These are phyloP conservation scores for Gasterosteus nipponicus DNA, from an alignment of 2,113 vertebrate species.

Conservation along the genomic window DNA sequence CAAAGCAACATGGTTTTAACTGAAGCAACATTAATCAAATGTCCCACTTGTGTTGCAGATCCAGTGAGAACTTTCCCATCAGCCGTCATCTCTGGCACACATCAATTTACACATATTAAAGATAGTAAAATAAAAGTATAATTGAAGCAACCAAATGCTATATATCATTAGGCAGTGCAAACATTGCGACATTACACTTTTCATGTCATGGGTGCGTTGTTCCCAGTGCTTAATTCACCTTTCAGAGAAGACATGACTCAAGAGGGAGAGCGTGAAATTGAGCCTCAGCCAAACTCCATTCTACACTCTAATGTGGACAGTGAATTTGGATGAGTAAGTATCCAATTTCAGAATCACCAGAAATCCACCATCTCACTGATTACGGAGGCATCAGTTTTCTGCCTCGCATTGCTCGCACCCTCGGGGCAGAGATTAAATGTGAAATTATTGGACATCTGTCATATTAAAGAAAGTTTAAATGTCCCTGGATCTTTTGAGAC, in stretches of 20 bases:
- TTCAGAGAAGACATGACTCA: slow-evolving; percentile 27
- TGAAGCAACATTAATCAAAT: slow-evolving; percentile 47
- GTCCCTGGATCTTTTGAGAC: slow-evolving; percentile 67
- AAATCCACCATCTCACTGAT: slow-evolving; percentile 61
- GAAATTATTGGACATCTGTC: slow-evolving; percentile 79
- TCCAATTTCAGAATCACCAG: slow-evolving; percentile 72
- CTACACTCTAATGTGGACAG: slow-evolving; percentile 71
- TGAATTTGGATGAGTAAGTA: slow-evolving; percentile 72
- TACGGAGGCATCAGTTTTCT: slow-evolving; percentile 66
- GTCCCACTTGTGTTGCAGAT: slow-evolving; percentile 25
- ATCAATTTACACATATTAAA: background rate
- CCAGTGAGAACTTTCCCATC: slow-evolving; percentile 16
- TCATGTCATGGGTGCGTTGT: slow-evolving; percentile 20
- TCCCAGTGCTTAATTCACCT: slow-evolving; percentile 36
- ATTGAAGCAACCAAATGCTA: background rate
- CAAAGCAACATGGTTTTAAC: slow-evolving; percentile 52
- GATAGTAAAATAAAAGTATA: background rate
- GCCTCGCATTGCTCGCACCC: slow-evolving; percentile 61
- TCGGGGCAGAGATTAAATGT: slow-evolving; percentile 71
- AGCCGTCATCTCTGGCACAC: background rate
- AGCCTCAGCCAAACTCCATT: slow-evolving; percentile 25
- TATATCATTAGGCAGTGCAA: background rate
- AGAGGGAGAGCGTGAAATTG: slow-evolving; percentile 2
- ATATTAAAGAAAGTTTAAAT: slow-evolving; percentile 74
- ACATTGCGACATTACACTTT: background rate